These are phyloP conservation scores for Papilio polytes DNA, from an alignment of 1,140 invertebrate genomes.

Conservation along the genomic window DNA sequence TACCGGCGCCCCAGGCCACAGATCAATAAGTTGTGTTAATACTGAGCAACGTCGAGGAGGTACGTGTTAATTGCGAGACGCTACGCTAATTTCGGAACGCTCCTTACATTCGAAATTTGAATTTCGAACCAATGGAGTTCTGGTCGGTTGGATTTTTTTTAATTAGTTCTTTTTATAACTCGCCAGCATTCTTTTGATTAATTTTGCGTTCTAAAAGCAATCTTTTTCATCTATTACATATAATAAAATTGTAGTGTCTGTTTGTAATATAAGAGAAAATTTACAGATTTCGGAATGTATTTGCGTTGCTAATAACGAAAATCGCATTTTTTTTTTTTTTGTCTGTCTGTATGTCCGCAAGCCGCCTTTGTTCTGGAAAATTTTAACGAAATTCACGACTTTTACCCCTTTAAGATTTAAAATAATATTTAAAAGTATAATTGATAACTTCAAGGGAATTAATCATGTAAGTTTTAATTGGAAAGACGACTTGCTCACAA, in stretches of 20 bases:
- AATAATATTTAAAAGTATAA: neutral
- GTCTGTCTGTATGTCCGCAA: too few relatives aligned
- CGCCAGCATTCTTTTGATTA: constrained; percentile 3
- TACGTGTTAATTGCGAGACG: constrained; percentile 37
- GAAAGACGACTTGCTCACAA: constrained; percentile 1
- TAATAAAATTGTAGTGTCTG: too few relatives aligned
- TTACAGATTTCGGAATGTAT: too few relatives aligned
- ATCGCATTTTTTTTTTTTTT: too few relatives aligned
- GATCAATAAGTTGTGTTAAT: constrained; percentile 75
- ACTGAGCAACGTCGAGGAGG: constrained; percentile 40
- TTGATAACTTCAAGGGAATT: neutral
- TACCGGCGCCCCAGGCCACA: constrained; percentile 68
- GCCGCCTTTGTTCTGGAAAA: too few relatives aligned
- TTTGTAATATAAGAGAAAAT: too few relatives aligned
- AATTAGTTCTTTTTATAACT: neutral
- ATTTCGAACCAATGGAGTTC: constrained; percentile 23
- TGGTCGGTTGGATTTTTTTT: constrained; percentile 25
- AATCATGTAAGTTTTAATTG: constrained; percentile 23
- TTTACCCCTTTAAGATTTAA: neutral
- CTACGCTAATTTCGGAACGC: constrained; percentile 35
- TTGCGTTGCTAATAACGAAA: too few relatives aligned
- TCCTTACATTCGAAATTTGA: constrained; percentile 24
- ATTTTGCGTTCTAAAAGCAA: neutral
- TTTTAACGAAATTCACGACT: too few relatives aligned
- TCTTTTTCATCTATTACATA: too few relatives aligned